Conservation (phyloP, 2,113 vertebrate genomes). For the Onychorhynchus coronatus region DNA sequence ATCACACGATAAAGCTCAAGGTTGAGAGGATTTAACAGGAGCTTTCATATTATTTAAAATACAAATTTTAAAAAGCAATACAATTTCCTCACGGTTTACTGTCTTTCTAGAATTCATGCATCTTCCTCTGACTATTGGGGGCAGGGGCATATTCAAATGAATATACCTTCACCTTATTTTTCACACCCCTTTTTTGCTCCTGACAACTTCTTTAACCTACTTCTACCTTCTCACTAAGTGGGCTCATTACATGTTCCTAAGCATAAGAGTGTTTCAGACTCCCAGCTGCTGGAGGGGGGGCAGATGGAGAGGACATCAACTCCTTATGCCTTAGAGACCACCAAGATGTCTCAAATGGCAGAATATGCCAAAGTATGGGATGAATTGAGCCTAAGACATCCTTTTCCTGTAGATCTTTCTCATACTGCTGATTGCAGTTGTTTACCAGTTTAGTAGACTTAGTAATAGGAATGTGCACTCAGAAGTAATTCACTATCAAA, state of each 20-base stretch:
- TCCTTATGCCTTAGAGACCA: not conserved
- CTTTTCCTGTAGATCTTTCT: not conserved
- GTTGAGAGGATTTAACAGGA: not conserved
- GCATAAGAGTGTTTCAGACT: not conserved
- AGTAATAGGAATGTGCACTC: not conserved
- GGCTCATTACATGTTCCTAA: not conserved
- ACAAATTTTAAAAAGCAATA: not conserved
- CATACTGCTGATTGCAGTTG: not conserved
- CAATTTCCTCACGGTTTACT: not conserved
- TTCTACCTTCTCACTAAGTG: not conserved
- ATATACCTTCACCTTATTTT: not conserved
- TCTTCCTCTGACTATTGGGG: not conserved
- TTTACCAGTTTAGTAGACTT: not conserved
- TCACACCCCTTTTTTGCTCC: not conserved
- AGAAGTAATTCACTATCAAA: not conserved
- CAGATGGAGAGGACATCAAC: not conserved
- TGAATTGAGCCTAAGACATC: not conserved
- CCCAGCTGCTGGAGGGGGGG: not conserved
- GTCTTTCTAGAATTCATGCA: not conserved
- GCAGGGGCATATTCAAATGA: rapidly evolving
- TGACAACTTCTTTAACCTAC: not conserved
- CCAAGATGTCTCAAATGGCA: not conserved
- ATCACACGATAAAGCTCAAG: not conserved
- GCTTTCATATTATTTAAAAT: not conserved
- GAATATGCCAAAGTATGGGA: not conserved